A percentile compares a stretch with the other conserved stretches of the same genome.
Evolutionary conservation across 2,888 invertebrate species (phyloP).

Genomic region (Torymus aiolomorphi): DNA sequence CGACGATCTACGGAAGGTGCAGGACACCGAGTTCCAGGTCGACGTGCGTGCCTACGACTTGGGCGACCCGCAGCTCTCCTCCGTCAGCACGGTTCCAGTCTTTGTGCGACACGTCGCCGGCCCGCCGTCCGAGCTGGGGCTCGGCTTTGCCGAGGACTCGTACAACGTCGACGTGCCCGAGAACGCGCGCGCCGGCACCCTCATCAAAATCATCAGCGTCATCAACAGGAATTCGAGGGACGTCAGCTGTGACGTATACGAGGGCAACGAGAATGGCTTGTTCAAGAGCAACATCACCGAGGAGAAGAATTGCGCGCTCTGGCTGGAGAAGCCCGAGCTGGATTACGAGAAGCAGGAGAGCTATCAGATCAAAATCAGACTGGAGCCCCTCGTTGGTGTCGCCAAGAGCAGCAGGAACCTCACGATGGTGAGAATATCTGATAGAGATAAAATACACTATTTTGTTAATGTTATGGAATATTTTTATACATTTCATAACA

Average conservation of each 20-base stretch:
- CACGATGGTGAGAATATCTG: slow-evolving; percentile 76
- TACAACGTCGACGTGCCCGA: slow-evolving; percentile 91
- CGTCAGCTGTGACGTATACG: slow-evolving; percentile 87
- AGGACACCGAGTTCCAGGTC: slow-evolving; percentile 88
- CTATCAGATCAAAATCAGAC: slow-evolving; percentile 85
- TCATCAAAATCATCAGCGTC: slow-evolving; percentile 84
- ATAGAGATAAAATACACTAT: too few species aligned
- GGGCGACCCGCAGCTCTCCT: slow-evolving; percentile 89
- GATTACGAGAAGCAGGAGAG: slow-evolving; percentile 87
- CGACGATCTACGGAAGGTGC: slow-evolving; percentile 90
- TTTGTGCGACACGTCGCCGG: slow-evolving; percentile 89
- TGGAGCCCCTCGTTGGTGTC: slow-evolving; percentile 88
- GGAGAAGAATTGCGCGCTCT: slow-evolving; percentile 89
- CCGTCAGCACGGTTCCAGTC: slow-evolving; percentile 87
- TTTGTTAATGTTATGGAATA: too few species aligned
- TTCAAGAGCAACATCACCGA: slow-evolving; percentile 86
- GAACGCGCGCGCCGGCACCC: slow-evolving; percentile 82
- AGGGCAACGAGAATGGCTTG: slow-evolving; percentile 85
- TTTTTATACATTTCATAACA: too few species aligned
- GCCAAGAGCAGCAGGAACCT: slow-evolving; percentile 86
- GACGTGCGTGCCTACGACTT: slow-evolving; percentile 87
- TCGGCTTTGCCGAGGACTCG: slow-evolving; percentile 91
- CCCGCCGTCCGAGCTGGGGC: slow-evolving; percentile 83
- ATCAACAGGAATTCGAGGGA: slow-evolving; percentile 84
- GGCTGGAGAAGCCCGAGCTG: slow-evolving; percentile 82